Percentiles rank a stretch among this genome's conserved stretches.
These are phyloP conservation scores for Chionis minor DNA, from an alignment of 2,113 vertebrate species.

Conservation along the genomic window DNA sequence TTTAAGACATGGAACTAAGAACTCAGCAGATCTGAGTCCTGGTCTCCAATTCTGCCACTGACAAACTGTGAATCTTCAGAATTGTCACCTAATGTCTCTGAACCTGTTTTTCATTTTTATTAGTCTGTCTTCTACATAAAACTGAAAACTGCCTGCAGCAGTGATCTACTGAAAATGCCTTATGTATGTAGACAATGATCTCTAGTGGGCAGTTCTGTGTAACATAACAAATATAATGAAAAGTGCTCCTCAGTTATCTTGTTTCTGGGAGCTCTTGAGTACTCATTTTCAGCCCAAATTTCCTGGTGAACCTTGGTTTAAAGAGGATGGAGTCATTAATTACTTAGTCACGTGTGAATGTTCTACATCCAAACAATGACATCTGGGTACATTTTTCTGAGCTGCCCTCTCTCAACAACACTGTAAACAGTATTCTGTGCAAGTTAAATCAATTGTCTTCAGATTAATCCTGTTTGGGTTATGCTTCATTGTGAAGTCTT, in stretches of 20 bases:
- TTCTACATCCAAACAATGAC: not conserved
- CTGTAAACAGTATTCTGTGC: not conserved
- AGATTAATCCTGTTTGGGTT: conserved; percentile 31
- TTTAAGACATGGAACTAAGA: not conserved
- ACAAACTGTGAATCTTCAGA: not conserved
- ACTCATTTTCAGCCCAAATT: not conserved
- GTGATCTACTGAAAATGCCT: not conserved
- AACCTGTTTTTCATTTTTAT: not conserved
- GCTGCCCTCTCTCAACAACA: not conserved
- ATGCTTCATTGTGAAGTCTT: not conserved
- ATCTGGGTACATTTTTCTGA: not conserved
- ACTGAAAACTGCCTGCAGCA: not conserved
- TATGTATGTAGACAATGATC: not conserved
- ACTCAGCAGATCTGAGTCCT: not conserved
- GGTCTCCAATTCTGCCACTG: not conserved
- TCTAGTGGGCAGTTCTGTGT: not conserved
- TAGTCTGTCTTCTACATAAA: not conserved
- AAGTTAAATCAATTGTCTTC: conserved; percentile 23
- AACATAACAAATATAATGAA: not conserved
- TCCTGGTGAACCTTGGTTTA: not conserved
- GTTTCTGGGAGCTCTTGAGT: not conserved
- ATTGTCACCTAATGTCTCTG: rapidly evolving
- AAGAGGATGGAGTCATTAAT: not conserved
- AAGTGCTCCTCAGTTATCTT: not conserved
- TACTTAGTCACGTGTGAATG: not conserved